phyloP scores from a whole-genome alignment of 1,140 invertebrate species.

The Brachionus koreanus region DNA sequence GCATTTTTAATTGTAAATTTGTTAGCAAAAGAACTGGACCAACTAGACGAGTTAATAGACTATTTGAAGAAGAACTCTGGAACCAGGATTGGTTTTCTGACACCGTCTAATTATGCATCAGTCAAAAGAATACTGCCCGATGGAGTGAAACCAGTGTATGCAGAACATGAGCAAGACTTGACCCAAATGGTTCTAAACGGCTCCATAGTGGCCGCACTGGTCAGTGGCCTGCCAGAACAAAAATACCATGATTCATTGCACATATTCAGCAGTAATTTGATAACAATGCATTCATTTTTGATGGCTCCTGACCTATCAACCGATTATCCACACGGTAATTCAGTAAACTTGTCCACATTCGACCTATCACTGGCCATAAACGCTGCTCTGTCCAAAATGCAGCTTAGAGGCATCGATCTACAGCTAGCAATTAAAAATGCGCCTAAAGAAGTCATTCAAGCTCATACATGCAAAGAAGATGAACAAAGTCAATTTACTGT shows the following conservation, averaged over 20 bases:
- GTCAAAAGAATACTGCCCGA: conserved; percentile 11
- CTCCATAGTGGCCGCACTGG: not conserved
- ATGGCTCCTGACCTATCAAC: conserved; percentile 32
- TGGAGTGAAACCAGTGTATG: not conserved
- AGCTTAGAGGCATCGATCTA: conserved; percentile 5
- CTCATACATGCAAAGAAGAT: conserved; percentile 41
- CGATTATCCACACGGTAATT: conserved; percentile 14
- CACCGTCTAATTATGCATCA: conserved; percentile 9
- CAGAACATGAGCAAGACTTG: not conserved
- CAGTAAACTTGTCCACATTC: not conserved
- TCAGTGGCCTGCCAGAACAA: conserved; percentile 1
- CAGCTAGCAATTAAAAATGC: conserved; percentile 14
- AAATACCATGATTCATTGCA: conserved; percentile 26
- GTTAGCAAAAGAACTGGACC: not conserved
- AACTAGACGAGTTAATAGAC: conserved; percentile 27
- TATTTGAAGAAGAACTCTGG: not conserved
- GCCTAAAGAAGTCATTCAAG: conserved; percentile 28
- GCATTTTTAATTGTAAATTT: not conserved
- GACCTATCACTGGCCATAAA: conserved; percentile 32
- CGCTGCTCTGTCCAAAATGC: not conserved
- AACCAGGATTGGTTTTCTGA: conserved; percentile 5
- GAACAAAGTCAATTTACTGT: conserved; percentile 8
- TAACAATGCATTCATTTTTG: conserved; percentile 36
- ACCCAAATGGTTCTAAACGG: conserved; percentile 40
- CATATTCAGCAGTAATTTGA: conserved; percentile 26